phyloP scores from a whole-genome alignment of 2,113 vertebrate genomes.

The Rhinopomastus cyanomelas region DNA sequence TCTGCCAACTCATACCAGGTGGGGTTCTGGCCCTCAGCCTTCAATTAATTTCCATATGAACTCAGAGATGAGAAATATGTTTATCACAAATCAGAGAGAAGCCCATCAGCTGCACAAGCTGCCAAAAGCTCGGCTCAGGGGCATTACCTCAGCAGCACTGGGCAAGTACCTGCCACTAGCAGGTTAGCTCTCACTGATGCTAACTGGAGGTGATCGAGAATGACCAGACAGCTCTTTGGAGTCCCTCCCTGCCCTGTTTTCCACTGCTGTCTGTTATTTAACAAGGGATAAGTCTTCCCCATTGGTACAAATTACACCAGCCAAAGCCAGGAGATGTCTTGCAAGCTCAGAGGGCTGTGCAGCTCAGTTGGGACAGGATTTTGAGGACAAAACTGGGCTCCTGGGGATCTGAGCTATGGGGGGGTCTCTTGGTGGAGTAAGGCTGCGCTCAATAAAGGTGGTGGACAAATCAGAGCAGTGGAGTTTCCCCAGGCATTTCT shows the following conservation, averaged over 20 bases:
- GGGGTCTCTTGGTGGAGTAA: neutral
- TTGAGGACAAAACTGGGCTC: neutral
- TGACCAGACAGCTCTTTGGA: neutral
- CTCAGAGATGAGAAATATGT: conserved; percentile 19
- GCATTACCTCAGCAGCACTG: too few relatives aligned
- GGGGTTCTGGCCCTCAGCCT: conserved; percentile 13
- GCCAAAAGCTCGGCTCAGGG: neutral
- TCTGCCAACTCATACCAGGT: neutral
- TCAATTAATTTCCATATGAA: neutral
- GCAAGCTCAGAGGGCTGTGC: neutral
- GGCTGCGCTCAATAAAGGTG: neutral
- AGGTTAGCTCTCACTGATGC: neutral
- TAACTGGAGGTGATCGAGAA: neutral
- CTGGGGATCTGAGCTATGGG: neutral
- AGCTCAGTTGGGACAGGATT: neutral
- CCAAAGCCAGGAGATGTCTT: neutral
- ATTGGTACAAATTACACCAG: neutral
- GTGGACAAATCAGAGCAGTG: neutral
- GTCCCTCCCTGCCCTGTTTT: conserved; percentile 16
- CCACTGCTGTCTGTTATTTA: neutral
- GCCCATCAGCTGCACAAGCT: neutral
- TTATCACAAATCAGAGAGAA: conserved; percentile 4
- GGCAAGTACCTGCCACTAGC: neutral
- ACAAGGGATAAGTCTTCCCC: neutral
- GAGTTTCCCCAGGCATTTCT: neutral